Conservation (phyloP, 2,113 vertebrate species). For the Reinhardtius hippoglossoides region DNA sequence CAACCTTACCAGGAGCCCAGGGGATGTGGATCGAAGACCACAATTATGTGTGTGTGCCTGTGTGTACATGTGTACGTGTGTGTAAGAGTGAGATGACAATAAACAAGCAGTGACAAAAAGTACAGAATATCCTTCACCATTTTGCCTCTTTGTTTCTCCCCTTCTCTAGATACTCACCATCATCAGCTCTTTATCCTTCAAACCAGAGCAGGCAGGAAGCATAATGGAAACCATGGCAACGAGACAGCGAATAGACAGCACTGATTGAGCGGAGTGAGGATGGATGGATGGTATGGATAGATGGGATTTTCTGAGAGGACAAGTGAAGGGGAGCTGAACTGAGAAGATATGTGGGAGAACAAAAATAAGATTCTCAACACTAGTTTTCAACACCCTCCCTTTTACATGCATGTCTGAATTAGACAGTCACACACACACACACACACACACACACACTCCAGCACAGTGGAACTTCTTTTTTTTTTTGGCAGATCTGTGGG, state of each 20-base stretch:
- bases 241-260: slow-evolving; percentile 55
- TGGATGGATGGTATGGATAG: slow-evolving; percentile 43
- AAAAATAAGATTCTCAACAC: slow-evolving; percentile 35
- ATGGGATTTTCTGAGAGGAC: slow-evolving; percentile 33
- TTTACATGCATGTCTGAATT: slow-evolving; percentile 12
- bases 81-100: not conserved
- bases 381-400: slow-evolving; percentile 22
- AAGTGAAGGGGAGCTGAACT: slow-evolving; percentile 38
- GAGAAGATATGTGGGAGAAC: slow-evolving; percentile 25
- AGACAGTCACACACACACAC: slow-evolving; percentile 12
- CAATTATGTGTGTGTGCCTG: not conserved
- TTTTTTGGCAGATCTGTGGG: slow-evolving; percentile 49
- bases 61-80: not conserved
- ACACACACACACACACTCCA: not conserved
- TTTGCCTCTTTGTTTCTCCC: slow-evolving; percentile 17
- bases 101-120: slow-evolving; percentile 4
- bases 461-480: slow-evolving; percentile 18
- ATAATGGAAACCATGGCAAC: slow-evolving; percentile 82
- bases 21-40: slow-evolving; percentile 49
- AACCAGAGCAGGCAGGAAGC: slow-evolving; percentile 67
- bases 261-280: slow-evolving; percentile 43
- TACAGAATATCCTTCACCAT: slow-evolving; percentile 1
- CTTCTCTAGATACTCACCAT: slow-evolving; percentile 55
- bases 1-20: slow-evolving; percentile 24
- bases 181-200: slow-evolving; percentile 78